Conservation (phyloP, 2,888 invertebrate species). For the Strigamia maritima region DNA sequence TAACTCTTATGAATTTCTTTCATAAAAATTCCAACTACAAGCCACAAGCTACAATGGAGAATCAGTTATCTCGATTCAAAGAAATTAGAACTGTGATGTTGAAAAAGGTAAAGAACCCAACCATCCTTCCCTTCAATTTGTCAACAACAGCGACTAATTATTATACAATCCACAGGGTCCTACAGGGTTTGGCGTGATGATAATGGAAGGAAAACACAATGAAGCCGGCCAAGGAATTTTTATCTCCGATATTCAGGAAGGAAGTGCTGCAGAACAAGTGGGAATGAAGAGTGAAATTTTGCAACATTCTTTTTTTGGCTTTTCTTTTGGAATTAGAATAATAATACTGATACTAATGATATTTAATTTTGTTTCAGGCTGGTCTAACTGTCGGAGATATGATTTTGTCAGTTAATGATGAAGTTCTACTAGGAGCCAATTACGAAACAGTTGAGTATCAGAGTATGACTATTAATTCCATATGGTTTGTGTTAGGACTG, state of each 20-base stretch:
- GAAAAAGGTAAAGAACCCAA: slow-evolving; percentile 70
- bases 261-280: slow-evolving; percentile 63
- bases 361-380: slow-evolving; percentile 59
- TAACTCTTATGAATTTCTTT: not conserved
- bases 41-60: slow-evolving; percentile 59
- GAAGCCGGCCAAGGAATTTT: slow-evolving; percentile 90
- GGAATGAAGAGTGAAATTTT: too few relatives aligned
- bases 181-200: slow-evolving; percentile 86
- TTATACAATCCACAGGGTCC: slow-evolving; percentile 61
- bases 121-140: too few relatives aligned
- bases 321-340: too few relatives aligned
- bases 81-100: slow-evolving; percentile 75
- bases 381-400: slow-evolving; percentile 96
- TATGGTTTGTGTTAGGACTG: too few relatives aligned
- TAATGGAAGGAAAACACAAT: slow-evolving; percentile 88
- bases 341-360: too few relatives aligned
- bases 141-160: too few relatives aligned
- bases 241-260: slow-evolving; percentile 87
- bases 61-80: slow-evolving; percentile 69
- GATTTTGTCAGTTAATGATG: slow-evolving; percentile 92
- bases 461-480: too few relatives aligned
- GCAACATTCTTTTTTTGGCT: too few relatives aligned
- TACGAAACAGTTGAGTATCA: slow-evolving; percentile 70
- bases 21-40: not conserved
- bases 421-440: slow-evolving; percentile 78